These are phyloP conservation scores for Calyptomena viridis DNA, from an alignment of 2,113 vertebrate genomes.

Conservation along the genomic window DNA sequence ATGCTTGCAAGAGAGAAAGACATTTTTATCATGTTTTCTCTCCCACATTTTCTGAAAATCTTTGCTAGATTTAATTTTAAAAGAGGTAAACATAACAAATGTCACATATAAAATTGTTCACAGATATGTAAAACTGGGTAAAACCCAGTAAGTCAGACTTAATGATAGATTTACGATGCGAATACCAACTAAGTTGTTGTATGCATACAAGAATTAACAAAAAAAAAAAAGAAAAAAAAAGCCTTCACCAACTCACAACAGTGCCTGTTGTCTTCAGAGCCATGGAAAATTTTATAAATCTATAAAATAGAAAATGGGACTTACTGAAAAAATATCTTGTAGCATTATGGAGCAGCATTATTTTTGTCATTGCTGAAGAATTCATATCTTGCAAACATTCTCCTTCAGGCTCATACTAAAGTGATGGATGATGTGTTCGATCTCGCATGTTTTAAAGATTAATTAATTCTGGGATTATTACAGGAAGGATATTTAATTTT, in stretches of 20 bases:
- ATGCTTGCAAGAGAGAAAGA: neutral
- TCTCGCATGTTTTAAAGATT: neutral
- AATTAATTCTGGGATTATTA: neutral
- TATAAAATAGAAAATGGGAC: neutral
- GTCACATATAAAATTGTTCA: neutral
- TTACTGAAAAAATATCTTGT: neutral
- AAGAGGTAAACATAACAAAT: neutral
- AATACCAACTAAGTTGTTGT: neutral
- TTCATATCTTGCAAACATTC: neutral
- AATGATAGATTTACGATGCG: neutral
- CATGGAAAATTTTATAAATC: neutral
- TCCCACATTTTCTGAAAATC: neutral
- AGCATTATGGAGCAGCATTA: neutral
- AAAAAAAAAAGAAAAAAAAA: neutral
- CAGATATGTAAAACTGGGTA: neutral
- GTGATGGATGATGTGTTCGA: neutral
- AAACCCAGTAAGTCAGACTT: neutral
- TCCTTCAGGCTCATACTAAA: neutral
- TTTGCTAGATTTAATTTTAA: neutral
- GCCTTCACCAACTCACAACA: neutral
- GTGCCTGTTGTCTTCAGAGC: neutral
- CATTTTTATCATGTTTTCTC: neutral
- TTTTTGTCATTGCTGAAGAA: neutral
- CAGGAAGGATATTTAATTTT: neutral
- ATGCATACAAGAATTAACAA: neutral